phyloP scores from a whole-genome alignment of 2,888 invertebrate genomes.

The Ornithoptera alexandrae region DNA sequence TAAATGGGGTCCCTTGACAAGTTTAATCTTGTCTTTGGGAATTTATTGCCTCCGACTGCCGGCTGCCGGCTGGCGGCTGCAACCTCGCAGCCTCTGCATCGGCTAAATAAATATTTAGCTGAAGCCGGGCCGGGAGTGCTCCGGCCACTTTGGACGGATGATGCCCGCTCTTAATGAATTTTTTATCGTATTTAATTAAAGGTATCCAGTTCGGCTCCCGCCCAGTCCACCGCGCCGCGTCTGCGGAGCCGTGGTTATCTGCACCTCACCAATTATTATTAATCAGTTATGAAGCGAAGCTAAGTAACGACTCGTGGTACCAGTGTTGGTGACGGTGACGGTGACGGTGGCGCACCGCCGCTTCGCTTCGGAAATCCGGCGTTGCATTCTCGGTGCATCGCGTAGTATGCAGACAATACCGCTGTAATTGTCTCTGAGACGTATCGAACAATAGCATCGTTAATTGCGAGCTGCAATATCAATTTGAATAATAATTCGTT shows the following conservation, averaged over 20 bases:
- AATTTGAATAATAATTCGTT: neutral
- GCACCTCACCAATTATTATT: no score
- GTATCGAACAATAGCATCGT: constrained; percentile 4
- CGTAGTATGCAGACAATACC: constrained; percentile 16
- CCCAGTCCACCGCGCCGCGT: neutral
- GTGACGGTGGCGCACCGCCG: neutral
- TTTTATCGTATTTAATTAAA: neutral
- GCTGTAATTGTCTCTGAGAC: constrained; percentile 8
- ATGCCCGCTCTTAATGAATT: constrained; percentile 21
- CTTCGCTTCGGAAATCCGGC: neutral
- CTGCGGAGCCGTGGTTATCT: no score
- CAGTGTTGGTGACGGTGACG: neutral
- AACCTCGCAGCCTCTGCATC: constrained; percentile 63
- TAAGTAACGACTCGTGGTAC: neutral
- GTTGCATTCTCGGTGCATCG: neutral
- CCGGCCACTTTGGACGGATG: constrained; percentile 24
- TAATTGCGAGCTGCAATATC: neutral
- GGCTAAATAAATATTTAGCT: constrained; percentile 69
- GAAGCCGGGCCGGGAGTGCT: constrained; percentile 37
- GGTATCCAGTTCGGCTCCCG: neutral
- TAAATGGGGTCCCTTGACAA: constrained; percentile 78
- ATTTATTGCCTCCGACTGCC: constrained; percentile 71
- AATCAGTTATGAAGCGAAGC: neutral
- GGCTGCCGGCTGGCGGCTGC: constrained; percentile 38
- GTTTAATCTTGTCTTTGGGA: constrained; percentile 76